phyloP scores from a whole-genome alignment of 2,113 vertebrate genomes.

The Eublepharis macularius region DNA sequence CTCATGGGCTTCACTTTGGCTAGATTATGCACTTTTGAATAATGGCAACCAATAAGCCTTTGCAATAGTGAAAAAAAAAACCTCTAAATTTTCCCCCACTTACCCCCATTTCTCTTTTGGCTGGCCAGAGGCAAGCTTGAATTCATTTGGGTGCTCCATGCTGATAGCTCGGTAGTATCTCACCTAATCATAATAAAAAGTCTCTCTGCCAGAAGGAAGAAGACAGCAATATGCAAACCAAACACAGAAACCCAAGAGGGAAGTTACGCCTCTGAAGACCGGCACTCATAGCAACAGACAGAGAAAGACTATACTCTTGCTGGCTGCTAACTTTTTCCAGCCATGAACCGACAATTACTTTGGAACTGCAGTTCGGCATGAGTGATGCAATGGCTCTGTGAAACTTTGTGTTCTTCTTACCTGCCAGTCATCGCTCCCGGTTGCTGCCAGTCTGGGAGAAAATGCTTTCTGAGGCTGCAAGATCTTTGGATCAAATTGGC shows the following conservation, averaged over 20 bases:
- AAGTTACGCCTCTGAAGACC: slow-evolving; percentile 67
- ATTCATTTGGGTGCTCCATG: slow-evolving; percentile 41
- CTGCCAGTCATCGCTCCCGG: background rate
- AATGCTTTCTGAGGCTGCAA: background rate
- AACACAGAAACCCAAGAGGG: slow-evolving; percentile 70
- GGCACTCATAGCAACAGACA: slow-evolving; percentile 57
- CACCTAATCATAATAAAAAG: slow-evolving; percentile 57
- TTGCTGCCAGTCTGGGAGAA: background rate
- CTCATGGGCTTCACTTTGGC: background rate
- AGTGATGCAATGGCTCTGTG: background rate
- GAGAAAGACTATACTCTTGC: slow-evolving; percentile 59
- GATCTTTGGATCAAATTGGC: background rate
- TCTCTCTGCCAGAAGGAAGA: slow-evolving; percentile 56
- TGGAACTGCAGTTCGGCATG: slow-evolving; percentile 44
- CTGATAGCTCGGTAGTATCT: slow-evolving; percentile 42
- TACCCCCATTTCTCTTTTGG: slow-evolving; percentile 65
- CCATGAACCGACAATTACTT: slow-evolving; percentile 42
- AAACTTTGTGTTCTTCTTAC: slow-evolving; percentile 15
- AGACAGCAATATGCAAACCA: slow-evolving; percentile 66
- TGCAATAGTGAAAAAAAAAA: background rate
- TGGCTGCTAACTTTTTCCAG: slow-evolving; percentile 73
- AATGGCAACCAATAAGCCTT: background rate
- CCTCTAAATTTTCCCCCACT: slow-evolving; percentile 39
- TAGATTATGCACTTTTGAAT: background rate
- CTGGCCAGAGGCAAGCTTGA: slow-evolving; percentile 61